Conservation (phyloP, 2,888 invertebrate genomes). For the Lochmaea capreae region DNA sequence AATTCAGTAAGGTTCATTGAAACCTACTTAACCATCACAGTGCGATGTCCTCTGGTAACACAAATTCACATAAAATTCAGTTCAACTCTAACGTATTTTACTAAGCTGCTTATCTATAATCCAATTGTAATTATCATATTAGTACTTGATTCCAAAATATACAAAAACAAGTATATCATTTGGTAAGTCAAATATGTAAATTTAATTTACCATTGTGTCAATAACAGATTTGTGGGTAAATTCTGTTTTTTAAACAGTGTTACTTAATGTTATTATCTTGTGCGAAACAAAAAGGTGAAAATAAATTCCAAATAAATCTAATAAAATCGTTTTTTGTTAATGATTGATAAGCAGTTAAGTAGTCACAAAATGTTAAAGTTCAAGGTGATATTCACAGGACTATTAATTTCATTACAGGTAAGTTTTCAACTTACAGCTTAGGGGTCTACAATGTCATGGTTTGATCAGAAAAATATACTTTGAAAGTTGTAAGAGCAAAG, state of each 20-base stretch:
- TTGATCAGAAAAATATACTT: no score
- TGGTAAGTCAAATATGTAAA: not conserved
- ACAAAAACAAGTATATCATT: not conserved
- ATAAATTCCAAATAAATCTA: not conserved
- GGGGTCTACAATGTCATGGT: not conserved
- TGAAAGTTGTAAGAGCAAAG: no score
- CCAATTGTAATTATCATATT: not conserved
- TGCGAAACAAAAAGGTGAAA: not conserved
- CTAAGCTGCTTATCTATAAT: not conserved
- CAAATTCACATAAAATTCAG: no score
- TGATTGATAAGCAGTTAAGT: not conserved
- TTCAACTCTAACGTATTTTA: not conserved
- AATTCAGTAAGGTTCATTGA: no score
- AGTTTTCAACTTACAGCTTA: not conserved
- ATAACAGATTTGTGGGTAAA: not conserved
- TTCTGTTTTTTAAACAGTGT: not conserved
- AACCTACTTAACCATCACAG: no score
- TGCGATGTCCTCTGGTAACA: no score
- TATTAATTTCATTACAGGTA: constrained; percentile 1
- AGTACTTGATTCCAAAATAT: not conserved
- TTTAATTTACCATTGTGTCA: not conserved
- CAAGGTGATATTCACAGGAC: not conserved
- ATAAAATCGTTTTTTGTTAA: not conserved
- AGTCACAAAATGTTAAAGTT: not conserved
- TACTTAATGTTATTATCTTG: not conserved